Conservation (phyloP, 2,888 invertebrate species). For the Coremacera marginata region DNA sequence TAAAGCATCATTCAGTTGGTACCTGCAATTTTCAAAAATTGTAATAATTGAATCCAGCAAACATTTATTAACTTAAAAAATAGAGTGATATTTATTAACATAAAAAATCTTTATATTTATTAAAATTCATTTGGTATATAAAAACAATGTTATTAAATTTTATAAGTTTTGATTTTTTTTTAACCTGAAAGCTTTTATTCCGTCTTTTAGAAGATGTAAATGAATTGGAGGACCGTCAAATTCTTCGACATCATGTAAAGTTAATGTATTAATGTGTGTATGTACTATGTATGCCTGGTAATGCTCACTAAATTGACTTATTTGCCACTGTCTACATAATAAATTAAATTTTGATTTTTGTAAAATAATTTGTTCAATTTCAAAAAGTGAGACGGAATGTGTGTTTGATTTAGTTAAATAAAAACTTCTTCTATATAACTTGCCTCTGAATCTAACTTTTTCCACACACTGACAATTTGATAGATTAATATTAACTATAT, state of each 20-base stretch:
- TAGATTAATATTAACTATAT: slow-evolving; percentile 28
- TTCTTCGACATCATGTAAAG: slow-evolving; percentile 25
- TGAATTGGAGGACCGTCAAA: slow-evolving; percentile 38
- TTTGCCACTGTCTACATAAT: slow-evolving; percentile 30
- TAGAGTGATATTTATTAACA: too few species aligned
- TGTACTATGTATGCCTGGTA: background rate
- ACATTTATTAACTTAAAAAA: too few species aligned
- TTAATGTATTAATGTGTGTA: too few species aligned
- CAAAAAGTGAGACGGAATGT: slow-evolving; percentile 31
- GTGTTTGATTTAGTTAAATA: slow-evolving; percentile 37
- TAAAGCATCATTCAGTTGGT: too few species aligned
- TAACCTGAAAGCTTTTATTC: slow-evolving; percentile 35
- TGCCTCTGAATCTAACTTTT: slow-evolving; percentile 40
- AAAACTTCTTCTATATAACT: slow-evolving; percentile 29
- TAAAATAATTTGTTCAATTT: slow-evolving; percentile 33
- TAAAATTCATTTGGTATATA: too few species aligned
- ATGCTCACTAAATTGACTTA: slow-evolving; percentile 19
- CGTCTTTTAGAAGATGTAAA: slow-evolving; percentile 31
- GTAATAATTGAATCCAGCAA: too few species aligned
- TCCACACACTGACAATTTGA: slow-evolving; percentile 25
- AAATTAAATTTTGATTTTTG: slow-evolving; percentile 28
- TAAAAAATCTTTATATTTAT: too few species aligned
- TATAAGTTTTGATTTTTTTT: slow-evolving; percentile 10
- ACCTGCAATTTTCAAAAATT: too few species aligned
- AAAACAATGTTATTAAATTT: too few species aligned